Conservation (phyloP, 2,113 vertebrate species). For the Macaca mulatta region DNA sequence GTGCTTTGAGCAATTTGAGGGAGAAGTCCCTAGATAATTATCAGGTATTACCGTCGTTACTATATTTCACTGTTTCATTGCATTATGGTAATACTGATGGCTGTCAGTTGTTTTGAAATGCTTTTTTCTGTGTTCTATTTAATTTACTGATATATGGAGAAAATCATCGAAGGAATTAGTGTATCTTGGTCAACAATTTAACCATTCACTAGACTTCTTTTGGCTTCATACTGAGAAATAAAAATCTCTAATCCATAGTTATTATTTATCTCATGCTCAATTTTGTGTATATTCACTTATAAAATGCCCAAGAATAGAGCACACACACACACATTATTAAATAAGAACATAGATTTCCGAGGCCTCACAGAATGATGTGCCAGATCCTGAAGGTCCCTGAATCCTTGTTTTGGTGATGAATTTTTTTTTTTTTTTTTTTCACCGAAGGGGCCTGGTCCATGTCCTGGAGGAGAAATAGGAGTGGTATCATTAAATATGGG, state of each 20-base stretch:
- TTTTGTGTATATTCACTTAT: background rate
- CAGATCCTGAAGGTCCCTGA: background rate
- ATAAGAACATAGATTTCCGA: background rate
- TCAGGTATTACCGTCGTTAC: background rate
- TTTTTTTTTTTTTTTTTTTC: background rate
- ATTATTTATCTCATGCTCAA: conserved; percentile 1
- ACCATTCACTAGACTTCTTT: conserved; percentile 24
- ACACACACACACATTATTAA: background rate
- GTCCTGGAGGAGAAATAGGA: background rate
- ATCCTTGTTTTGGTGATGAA: background rate
- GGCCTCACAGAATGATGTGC: background rate
- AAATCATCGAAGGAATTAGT: background rate
- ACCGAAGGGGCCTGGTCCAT: background rate
- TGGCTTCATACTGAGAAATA: background rate
- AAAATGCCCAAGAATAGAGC: background rate
- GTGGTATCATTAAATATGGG: background rate
- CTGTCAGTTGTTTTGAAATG: background rate
- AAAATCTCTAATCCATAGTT: background rate
- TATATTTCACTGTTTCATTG: background rate
- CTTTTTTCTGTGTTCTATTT: background rate
- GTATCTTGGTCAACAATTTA: conserved; percentile 5
- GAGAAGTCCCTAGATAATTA: conserved; percentile 31
- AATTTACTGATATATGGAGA: background rate
- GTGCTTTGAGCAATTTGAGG: conserved; percentile 41
- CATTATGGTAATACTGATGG: background rate